phyloP scores from a whole-genome alignment of 2,888 invertebrate species.

The Xestia rhomboidea region DNA sequence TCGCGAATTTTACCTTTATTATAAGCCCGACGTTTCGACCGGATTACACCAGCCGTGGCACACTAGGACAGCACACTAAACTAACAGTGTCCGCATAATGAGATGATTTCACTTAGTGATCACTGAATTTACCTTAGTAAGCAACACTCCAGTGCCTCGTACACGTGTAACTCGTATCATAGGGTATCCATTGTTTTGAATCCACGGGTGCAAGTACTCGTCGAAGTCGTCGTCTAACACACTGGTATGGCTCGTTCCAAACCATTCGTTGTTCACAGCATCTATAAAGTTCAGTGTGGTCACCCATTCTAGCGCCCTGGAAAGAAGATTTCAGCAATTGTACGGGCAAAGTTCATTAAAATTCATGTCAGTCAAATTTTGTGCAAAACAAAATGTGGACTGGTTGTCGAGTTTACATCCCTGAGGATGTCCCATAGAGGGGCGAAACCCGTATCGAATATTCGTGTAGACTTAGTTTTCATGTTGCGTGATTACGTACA shows the following conservation, averaged over 20 bases:
- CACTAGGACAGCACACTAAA: no score
- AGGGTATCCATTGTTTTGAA: conserved; percentile 77
- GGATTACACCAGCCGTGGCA: no score
- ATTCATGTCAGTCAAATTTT: background rate
- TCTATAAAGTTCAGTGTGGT: conserved; percentile 76
- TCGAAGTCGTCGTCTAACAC: conserved; percentile 68
- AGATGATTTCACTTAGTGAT: no score
- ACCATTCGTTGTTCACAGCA: conserved; percentile 75
- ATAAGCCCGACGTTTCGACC: no score
- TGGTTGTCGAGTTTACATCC: background rate
- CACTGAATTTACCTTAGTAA: conserved; percentile 80
- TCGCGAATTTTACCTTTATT: no score
- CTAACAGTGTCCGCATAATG: no score
- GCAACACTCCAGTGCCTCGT: conserved; percentile 73
- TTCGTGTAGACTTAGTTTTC: background rate
- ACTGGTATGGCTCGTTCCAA: conserved; percentile 46
- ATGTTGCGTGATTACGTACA: background rate
- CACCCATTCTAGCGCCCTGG: conserved; percentile 76
- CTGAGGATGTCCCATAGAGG: background rate
- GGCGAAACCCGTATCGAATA: background rate
- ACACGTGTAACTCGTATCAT: conserved; percentile 75
- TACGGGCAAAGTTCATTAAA: background rate
- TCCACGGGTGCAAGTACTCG: conserved; percentile 77
- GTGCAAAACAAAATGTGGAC: background rate
- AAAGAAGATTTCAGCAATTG: background rate